phyloP scores from a whole-genome alignment of 2,888 invertebrate species.

The Suillia variegata region DNA sequence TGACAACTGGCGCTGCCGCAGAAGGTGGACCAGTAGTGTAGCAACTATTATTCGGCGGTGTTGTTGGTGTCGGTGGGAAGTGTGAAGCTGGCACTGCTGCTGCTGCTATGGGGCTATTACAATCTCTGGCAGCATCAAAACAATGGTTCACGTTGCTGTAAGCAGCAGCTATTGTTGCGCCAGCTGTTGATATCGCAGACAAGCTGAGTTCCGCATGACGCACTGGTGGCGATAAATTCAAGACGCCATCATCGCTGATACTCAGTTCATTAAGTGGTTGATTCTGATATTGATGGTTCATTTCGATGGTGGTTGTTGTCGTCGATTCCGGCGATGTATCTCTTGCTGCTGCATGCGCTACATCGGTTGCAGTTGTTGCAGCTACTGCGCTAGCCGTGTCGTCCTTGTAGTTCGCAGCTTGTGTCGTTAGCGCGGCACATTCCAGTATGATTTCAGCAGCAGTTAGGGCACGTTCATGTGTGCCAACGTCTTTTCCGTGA shows the following conservation, averaged over 20 bases:
- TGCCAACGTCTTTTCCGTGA: conserved; percentile 12
- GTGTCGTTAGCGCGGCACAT: too few relatives aligned
- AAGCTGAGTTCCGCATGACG: not conserved
- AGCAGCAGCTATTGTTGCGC: not conserved
- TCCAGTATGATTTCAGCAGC: conserved; percentile 50
- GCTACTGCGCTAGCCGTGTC: too few relatives aligned
- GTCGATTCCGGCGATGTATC: not conserved
- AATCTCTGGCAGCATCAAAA: conserved; percentile 4
- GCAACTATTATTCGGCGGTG: conserved; percentile 35
- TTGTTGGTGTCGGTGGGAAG: conserved; percentile 32
- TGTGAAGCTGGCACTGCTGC: conserved; percentile 17
- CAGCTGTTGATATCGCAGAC: not conserved
- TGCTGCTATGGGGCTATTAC: too few relatives aligned
- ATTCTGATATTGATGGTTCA: too few relatives aligned
- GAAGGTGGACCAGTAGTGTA: conserved; percentile 25
- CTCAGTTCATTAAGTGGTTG: too few relatives aligned
- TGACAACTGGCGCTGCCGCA: conserved; percentile 18
- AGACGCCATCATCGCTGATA: too few relatives aligned
- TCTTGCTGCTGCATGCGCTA: not conserved
- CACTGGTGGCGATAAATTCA: too few relatives aligned
- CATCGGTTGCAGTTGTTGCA: too few relatives aligned
- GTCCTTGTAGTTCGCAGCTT: too few relatives aligned
- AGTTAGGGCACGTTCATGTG: conserved; percentile 29
- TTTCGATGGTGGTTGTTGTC: not conserved
- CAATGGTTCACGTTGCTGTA: conserved; percentile 15